Conservation (phyloP, 1,140 invertebrate species). For the Fopius arisanus region DNA sequence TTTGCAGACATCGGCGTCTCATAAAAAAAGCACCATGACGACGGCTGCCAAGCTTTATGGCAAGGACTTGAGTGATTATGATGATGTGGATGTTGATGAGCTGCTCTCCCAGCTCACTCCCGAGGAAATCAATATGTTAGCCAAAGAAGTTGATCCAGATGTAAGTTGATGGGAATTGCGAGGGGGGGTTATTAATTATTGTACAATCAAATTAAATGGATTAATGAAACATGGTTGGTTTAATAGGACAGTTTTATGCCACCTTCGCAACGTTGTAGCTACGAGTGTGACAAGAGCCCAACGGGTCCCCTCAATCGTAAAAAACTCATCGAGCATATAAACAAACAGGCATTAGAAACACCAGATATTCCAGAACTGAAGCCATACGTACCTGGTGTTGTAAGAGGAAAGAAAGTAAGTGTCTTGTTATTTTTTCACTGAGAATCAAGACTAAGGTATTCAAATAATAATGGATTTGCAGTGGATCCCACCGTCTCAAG, state of each 20-base stretch:
- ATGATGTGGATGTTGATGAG: constrained; percentile 96
- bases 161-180: constrained; percentile 72
- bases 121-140: constrained; percentile 96
- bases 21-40: constrained; percentile 87
- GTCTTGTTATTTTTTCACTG: neutral
- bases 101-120: constrained; percentile 91
- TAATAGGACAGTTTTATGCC: constrained; percentile 93
- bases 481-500: constrained; percentile 88
- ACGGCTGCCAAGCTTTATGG: constrained; percentile 90
- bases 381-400: constrained; percentile 87
- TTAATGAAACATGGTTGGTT: neutral
- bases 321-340: constrained; percentile 96
- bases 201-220: neutral
- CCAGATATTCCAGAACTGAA: constrained; percentile 96
- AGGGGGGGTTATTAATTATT: neutral
- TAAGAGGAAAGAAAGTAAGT: constrained; percentile 89
- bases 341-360: constrained; percentile 96
- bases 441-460: constrained; percentile 2
- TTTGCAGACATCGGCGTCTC: constrained; percentile 81
- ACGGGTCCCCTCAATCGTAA: constrained; percentile 96
- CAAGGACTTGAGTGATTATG: constrained; percentile 91
- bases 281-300: constrained; percentile 93
- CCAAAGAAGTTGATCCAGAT: constrained; percentile 99
- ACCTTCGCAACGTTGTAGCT: constrained; percentile 92
- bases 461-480: constrained; percentile 52